phyloP scores from a whole-genome alignment of 2,113 vertebrate species.

The Anas platyrhynchos region DNA sequence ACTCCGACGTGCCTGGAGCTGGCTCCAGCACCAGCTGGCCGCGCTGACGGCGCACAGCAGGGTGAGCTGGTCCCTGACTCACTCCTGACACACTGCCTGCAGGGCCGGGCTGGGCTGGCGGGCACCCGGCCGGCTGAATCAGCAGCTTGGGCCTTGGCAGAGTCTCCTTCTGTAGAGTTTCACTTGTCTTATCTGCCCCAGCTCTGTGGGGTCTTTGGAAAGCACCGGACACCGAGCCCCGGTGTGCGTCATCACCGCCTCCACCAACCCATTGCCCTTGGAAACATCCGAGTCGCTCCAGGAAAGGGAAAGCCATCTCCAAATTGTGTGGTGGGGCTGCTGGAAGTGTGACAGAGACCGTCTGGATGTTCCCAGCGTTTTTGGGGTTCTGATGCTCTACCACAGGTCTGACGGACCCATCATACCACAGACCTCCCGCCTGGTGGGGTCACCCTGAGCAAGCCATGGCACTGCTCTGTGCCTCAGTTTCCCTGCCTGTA shows the following conservation, averaged over 20 bases:
- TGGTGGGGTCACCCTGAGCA: not conserved
- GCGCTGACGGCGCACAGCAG: rapidly evolving
- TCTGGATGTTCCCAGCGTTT: not conserved
- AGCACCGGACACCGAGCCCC: not conserved
- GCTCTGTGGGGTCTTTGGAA: not conserved
- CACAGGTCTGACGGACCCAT: rapidly evolving
- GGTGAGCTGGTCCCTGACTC: slow-evolving; percentile 41
- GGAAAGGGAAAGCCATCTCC: not conserved
- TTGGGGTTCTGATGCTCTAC: not conserved
- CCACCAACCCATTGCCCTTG: not conserved
- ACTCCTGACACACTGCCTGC: not conserved
- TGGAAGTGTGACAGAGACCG: not conserved
- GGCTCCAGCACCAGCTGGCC: not conserved
- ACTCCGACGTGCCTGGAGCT: not conserved
- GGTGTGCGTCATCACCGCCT: rapidly evolving
- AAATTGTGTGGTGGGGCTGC: not conserved
- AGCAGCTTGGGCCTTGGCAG: not conserved
- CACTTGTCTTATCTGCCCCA: not conserved
- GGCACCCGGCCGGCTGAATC: not conserved
- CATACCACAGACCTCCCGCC: rapidly evolving
- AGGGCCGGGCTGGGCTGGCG: not conserved
- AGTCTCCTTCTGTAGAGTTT: not conserved
- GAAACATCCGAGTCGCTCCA: not conserved
- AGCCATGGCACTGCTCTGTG: not conserved
- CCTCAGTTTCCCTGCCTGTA: not conserved